Evolutionary conservation across 2,113 vertebrate genomes (phyloP).

Genomic region (Dipodomys stephensi): DNA sequence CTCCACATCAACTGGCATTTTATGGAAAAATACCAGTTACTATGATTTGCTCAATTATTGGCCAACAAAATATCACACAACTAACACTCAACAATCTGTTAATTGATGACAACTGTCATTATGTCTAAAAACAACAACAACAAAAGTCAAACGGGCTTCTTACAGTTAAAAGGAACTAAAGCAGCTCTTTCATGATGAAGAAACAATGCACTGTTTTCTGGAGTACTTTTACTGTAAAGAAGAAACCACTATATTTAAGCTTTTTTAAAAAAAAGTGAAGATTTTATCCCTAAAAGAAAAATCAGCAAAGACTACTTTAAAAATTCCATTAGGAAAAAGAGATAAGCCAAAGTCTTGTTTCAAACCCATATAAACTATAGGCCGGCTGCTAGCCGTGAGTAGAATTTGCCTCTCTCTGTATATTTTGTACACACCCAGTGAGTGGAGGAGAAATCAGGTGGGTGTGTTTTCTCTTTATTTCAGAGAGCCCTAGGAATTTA

Average conservation of each 20-base stretch:
- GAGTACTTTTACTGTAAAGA: not conserved
- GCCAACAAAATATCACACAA: not conserved
- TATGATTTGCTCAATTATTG: constrained; percentile 32
- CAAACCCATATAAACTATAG: not conserved
- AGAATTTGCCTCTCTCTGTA: not conserved
- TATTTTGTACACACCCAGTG: too few species aligned
- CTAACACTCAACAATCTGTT: not conserved
- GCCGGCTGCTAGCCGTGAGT: not conserved
- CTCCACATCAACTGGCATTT: not conserved
- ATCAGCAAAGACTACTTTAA: not conserved
- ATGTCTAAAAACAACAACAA: constrained; percentile 5
- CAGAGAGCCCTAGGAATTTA: constrained; percentile 18
- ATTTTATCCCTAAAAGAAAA: constrained; percentile 53
- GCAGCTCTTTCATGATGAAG: not conserved
- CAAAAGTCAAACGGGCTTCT: not conserved
- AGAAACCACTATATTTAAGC: constrained; percentile 11
- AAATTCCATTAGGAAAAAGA: constrained; percentile 46
- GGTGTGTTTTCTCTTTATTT: constrained; percentile 54
- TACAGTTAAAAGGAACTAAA: not conserved
- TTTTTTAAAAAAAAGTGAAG: not conserved
- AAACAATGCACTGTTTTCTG: not conserved
- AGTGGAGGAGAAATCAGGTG: too few species aligned
- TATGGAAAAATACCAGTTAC: constrained; percentile 53
- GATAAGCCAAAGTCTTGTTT: constrained; percentile 61
- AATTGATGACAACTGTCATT: constrained; percentile 9